phyloP scores from a whole-genome alignment of 1,140 invertebrate species.

The Neodiprion lecontei region DNA sequence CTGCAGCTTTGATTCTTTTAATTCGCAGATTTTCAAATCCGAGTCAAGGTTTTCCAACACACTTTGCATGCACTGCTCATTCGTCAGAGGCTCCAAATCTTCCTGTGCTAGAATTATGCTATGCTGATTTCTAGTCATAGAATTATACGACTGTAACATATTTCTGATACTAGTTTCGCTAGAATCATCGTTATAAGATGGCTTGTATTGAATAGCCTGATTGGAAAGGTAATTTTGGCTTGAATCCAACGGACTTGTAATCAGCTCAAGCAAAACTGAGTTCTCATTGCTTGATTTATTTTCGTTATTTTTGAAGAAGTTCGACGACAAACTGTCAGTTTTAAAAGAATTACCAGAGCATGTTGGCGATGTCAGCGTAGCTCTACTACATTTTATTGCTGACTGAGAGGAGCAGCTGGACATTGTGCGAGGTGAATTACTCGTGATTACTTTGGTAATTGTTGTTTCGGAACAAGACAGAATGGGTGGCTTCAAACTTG shows the following conservation, averaged over 20 bases:
- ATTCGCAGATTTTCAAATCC: not conserved
- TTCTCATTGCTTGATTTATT: not conserved
- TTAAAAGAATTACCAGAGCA: not conserved
- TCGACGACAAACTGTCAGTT: not conserved
- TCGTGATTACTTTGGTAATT: too few relatives aligned
- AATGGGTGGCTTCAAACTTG: not conserved
- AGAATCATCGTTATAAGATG: not conserved
- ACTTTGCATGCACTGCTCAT: not conserved
- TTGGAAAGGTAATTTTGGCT: not conserved
- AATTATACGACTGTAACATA: not conserved
- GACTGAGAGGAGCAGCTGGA: not conserved
- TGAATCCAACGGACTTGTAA: not conserved
- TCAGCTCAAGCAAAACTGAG: not conserved
- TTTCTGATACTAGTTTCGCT: constrained; percentile 1
- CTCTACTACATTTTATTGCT: not conserved
- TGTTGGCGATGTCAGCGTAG: not conserved
- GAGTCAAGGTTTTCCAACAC: not conserved
- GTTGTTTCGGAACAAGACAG: not conserved
- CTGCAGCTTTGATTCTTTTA: not conserved
- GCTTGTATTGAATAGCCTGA: not conserved
- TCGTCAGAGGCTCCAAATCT: not conserved
- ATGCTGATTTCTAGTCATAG: not conserved
- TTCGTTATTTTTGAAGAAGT: not conserved
- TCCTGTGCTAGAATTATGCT: not conserved
- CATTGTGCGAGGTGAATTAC: not conserved